Base-by-base conservation (phyloP, 35 echinoderm and acorn worm genomes). In the Hemicentrotus pulcherrimus region DNA sequence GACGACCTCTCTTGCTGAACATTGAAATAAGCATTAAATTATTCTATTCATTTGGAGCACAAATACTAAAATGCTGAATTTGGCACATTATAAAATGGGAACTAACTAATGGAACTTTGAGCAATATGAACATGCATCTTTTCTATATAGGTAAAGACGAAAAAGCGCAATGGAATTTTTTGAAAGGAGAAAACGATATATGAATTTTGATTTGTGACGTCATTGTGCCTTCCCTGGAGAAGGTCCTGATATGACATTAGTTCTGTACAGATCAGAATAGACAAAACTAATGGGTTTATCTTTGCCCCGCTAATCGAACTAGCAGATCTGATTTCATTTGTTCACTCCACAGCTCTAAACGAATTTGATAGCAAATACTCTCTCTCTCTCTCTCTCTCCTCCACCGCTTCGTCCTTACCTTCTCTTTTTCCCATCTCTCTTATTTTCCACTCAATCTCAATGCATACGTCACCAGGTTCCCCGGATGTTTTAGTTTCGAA, bases 251-350 rank as follows among this genome's bases (percentile, higher is more conserved):
- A 45, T 33, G 46, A 33, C 32, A 33, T 90, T 90, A 45, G 46
- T 33, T 90, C 88, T 90, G 32, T 90, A 47, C 32, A 24, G 88
- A 47, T 90, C 88, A 19, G 46, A 47, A 90, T 33, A 47, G 88
- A 47, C 88, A 90, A 45, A 45, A 90, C 88, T 45, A 90, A 90
- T 90, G 88, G 88, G 88, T 90, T 90, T 90, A 90, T 90, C 88
- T 90, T 90, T 78, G 65, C 65, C 65, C 65, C 65, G 22, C 65
- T 78, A 78, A 78, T 78, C 65, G 65, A 78, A 78, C 22, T 78
- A 78, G 22, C 65, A 78, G 65, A 78, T 78, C 65, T 78, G 24
- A 78, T 78, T 78, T 78, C 65, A 78, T 78, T 78, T 78, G 19
- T 78, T 78, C 65, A 78, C 65, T 78, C 65, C 65, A 78, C 65